Percentiles rank a stretch among this genome's conserved stretches.
Evolutionary conservation across 2,888 invertebrate species (phyloP).

Genomic region (Antheraea yamamai): DNA sequence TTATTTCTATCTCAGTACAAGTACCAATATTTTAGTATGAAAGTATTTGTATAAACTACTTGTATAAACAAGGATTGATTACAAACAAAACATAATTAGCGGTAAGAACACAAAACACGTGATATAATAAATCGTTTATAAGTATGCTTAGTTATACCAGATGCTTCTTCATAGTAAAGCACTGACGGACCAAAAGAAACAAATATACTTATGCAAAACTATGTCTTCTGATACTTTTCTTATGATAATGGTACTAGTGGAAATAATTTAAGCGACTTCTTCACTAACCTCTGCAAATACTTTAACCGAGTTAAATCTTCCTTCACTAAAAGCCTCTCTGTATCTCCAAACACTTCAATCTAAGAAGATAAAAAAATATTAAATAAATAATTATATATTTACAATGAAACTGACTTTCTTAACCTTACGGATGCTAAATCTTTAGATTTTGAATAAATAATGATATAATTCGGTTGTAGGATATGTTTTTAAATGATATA

Average conservation of each 20-base stretch:
- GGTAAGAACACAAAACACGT: too few relatives aligned
- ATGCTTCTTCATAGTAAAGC: neutral
- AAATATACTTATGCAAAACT: conserved; percentile 66
- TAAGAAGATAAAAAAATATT: conserved; percentile 29
- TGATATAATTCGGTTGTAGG: too few relatives aligned
- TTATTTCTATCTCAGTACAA: too few relatives aligned
- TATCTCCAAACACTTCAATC: conserved; percentile 65
- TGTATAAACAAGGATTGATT: too few relatives aligned
- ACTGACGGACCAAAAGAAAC: neutral
- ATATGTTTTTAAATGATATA: too few relatives aligned
- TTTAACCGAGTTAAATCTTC: conserved; percentile 61
- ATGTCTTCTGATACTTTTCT: conserved; percentile 66
- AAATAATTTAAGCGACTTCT: conserved; percentile 66
- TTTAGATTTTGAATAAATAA: neutral
- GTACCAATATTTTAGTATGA: too few relatives aligned
- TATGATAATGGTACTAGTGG: conserved; percentile 72
- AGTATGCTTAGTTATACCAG: too few relatives aligned
- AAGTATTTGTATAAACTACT: too few relatives aligned
- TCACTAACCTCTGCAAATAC: conserved; percentile 67
- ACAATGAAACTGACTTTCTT: too few relatives aligned
- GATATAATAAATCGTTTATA: too few relatives aligned
- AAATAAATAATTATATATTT: too few relatives aligned
- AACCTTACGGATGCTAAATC: neutral
- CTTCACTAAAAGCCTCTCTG: conserved; percentile 59
- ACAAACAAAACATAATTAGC: too few relatives aligned